Evolutionary conservation across 1,140 invertebrate species (phyloP).

Genomic region (Cephus cinctus): DNA sequence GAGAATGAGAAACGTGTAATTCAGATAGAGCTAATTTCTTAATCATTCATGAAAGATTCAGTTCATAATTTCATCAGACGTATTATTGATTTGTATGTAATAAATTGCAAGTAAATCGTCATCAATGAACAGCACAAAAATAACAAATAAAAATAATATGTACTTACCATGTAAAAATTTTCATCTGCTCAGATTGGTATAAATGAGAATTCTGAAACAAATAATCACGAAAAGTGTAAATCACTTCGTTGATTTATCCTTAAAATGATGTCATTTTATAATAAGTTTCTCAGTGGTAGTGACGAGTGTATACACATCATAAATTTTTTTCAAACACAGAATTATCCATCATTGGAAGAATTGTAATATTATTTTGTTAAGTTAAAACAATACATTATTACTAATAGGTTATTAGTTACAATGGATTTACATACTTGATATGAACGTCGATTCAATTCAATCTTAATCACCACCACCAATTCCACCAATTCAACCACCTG

Average conservation of each 20-base stretch:
- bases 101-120: slow-evolving; percentile 2
- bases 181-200: background rate
- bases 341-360: slow-evolving; percentile 32
- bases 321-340: slow-evolving; percentile 17
- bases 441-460: background rate
- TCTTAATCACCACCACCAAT: background rate
- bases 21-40: slow-evolving; percentile 50
- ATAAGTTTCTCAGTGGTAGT: slow-evolving; percentile 43
- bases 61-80: slow-evolving; percentile 24
- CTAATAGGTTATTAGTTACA: background rate
- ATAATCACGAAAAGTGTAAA: background rate
- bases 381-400: slow-evolving; percentile 2
- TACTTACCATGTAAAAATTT: slow-evolving; percentile 7
- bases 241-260: background rate
- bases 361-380: slow-evolving; percentile 28
- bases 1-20: slow-evolving; percentile 5
- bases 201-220: background rate
- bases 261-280: background rate
- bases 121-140: slow-evolving; percentile 1
- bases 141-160: slow-evolving; percentile 9
- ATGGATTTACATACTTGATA: background rate
- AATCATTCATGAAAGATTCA: slow-evolving; percentile 38
- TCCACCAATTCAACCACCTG: background rate
- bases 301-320: slow-evolving; percentile 37
- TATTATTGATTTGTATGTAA: slow-evolving; percentile 2